Base-by-base conservation (phyloP, 2,113 vertebrate species). In the Gallinago paraguaiae region DNA sequence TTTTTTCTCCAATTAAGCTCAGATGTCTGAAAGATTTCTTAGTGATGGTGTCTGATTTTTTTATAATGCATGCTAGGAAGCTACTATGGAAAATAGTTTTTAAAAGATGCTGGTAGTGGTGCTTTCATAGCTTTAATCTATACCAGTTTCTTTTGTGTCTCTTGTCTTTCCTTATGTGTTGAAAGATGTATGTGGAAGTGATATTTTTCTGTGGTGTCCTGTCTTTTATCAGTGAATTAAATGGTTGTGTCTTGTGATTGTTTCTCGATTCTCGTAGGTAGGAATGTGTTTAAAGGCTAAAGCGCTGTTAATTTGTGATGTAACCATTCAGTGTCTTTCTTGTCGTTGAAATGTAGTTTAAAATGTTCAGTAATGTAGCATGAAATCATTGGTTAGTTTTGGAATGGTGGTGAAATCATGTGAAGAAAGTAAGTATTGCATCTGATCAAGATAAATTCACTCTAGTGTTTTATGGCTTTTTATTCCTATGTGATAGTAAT, bases 401-500 rank as follows among this genome's bases (percentile, higher is more conserved):
- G 97, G 97, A 98, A 98, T 98, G 97, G 98, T 98, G 98, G 98
- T 98, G 98, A 98, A 98, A 97, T 98, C 98, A 97, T 98, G 98
- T 98, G 98, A 98, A 98, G 98, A 98, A 98, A 98, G 92, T 98
- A 98, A 98, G 95, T 98, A 98, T 98, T 98, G 95, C 98, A 98
- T 98, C 98, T 98, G 98, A 98, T 98, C 98, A 98, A 98, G 98
- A 98, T 98, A 98, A 98, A 98, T 98, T 98, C 98, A 98, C 99
- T 99, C 98, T 98, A 98, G 98, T 99, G 99, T 98, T 98, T 99
- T 99, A 99, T 99, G 99, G 99, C 99, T 99, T 99, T 99, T 99
- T 99, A 99, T 99, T 99, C 99, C 99, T 99, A 99, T 99, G 99
- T 99, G 99, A 99, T 99, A 98, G 98, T 99, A 98, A 99, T 98